Evolutionary conservation across 2,797 vertebrate genomes (phyloP).

Genomic region (Huso huso): DNA sequence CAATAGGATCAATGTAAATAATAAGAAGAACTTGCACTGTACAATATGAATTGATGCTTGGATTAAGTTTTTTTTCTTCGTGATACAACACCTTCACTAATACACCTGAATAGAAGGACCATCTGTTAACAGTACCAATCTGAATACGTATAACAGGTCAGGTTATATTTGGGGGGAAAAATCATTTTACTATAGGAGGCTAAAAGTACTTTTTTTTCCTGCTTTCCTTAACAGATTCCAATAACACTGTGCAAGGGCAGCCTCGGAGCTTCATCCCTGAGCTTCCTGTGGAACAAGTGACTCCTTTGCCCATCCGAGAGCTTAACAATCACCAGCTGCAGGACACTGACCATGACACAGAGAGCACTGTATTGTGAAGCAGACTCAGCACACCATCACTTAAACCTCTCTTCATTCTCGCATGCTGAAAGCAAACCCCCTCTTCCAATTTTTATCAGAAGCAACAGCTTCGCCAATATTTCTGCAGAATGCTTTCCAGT

Average conservation of each 20-base stretch:
- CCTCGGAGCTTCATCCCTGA: conserved; percentile 59
- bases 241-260: conserved; percentile 60
- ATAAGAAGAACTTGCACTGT: too few relatives aligned
- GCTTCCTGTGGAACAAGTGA: conserved; percentile 23
- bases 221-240: conserved; percentile 60
- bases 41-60: neutral
- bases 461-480: too few relatives aligned
- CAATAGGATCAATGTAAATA: too few relatives aligned
- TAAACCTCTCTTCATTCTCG: neutral
- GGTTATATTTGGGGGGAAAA: too few relatives aligned
- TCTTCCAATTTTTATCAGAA: neutral
- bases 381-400: neutral
- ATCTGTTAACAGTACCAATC: too few relatives aligned
- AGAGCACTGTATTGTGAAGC: conserved; percentile 83
- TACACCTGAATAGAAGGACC: too few relatives aligned
- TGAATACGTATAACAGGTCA: neutral
- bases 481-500: too few relatives aligned
- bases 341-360: conserved; percentile 77
- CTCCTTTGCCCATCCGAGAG: too few relatives aligned
- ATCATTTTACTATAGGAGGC: too few relatives aligned
- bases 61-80: neutral
- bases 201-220: neutral
- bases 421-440: too few relatives aligned
- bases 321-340: conserved; percentile 40
- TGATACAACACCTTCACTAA: too few relatives aligned